Evolutionary conservation across 2,888 invertebrate species (phyloP).

Genomic region (Gandaritis pyraliata): DNA sequence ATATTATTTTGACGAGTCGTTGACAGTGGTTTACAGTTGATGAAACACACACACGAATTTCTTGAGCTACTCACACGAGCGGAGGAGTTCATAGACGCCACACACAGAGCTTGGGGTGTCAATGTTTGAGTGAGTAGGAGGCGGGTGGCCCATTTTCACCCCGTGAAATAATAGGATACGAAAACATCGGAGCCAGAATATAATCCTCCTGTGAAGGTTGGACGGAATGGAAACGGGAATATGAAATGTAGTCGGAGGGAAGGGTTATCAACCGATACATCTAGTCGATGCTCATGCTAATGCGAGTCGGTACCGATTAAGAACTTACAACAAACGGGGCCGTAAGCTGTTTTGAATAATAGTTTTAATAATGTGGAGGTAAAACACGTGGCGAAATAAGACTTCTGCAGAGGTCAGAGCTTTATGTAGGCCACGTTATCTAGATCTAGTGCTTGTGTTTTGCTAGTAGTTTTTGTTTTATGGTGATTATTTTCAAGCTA

Average conservation of each 20-base stretch:
- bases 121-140: constrained; percentile 69
- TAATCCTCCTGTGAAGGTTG: constrained; percentile 83
- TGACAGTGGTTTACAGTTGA: constrained; percentile 82
- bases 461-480: not conserved
- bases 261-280: constrained; percentile 76
- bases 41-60: constrained; percentile 72
- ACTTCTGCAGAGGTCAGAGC: not conserved
- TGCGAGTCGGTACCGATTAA: constrained; percentile 41
- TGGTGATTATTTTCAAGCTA: not conserved
- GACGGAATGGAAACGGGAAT: constrained; percentile 81
- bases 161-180: constrained; percentile 84
- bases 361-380: constrained; percentile 18
- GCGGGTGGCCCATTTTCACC: constrained; percentile 83
- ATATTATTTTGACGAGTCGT: constrained; percentile 83
- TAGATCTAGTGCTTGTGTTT: no score
- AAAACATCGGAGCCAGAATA: constrained; percentile 83
- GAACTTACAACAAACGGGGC: constrained; percentile 27
- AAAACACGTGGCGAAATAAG: not conserved
- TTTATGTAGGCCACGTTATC: not conserved
- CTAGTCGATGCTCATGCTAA: constrained; percentile 67
- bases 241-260: constrained; percentile 80
- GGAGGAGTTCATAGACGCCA: constrained; percentile 51
- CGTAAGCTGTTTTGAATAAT: constrained; percentile 20
- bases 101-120: constrained; percentile 55
- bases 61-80: constrained; percentile 53